phyloP scores from a whole-genome alignment of 1,140 invertebrate species.

The Octopus sinensis region DNA sequence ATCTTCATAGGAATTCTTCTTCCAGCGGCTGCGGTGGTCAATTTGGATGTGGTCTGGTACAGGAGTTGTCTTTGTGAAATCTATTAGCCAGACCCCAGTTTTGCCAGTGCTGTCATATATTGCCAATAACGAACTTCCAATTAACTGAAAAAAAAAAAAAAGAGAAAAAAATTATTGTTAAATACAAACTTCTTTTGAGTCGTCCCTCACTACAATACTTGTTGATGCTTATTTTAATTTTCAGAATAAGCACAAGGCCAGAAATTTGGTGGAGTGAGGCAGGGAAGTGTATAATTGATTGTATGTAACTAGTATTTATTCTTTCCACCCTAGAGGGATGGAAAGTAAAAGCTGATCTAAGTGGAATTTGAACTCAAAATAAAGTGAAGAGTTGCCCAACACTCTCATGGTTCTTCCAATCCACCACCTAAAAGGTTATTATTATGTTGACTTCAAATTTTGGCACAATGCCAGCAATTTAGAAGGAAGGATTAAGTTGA shows the following conservation, averaged over 20 bases:
- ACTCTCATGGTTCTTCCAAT: too few species aligned
- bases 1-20: slow-evolving; percentile 95
- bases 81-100: slow-evolving; percentile 90
- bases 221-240: neutral
- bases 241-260: neutral
- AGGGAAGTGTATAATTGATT: neutral
- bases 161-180: neutral
- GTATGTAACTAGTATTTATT: neutral
- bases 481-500: too few species aligned
- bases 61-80: slow-evolving; percentile 92
- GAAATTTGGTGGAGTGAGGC: neutral
- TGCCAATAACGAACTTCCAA: slow-evolving; percentile 91
- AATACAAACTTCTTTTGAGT: too few species aligned
- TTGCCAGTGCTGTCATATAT: slow-evolving; percentile 74
- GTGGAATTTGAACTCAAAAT: too few species aligned
- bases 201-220: neutral
- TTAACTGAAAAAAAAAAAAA: slow-evolving; percentile 66
- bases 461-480: too few species aligned
- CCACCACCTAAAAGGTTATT: too few species aligned
- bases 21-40: slow-evolving; percentile 82
- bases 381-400: too few species aligned
- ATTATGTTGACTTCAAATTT: too few species aligned
- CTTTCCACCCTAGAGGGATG: neutral
- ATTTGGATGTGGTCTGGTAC: slow-evolving; percentile 62
- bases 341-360: too few species aligned